Base-by-base conservation (phyloP, 2,797 vertebrate genomes). In the Xenopus petersii region DNA sequence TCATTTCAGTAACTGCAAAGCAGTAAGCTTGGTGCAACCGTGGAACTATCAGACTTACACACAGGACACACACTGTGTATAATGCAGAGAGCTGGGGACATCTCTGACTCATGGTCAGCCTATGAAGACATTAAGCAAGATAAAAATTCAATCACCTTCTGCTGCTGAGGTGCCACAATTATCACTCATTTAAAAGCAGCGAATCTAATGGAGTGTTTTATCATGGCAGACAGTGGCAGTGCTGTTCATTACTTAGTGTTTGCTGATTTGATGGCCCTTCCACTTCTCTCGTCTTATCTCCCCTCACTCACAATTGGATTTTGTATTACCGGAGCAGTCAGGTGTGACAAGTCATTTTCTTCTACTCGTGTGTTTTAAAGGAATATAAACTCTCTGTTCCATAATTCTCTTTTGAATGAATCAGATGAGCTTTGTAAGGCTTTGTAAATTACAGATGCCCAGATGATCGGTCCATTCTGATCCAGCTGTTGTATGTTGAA, bases 161-260 rank as follows among this genome's bases (percentile, higher is more conserved):
- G 78, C 86, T 84, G 88, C 80, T 86, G 87, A 87, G 81, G 88
- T 92, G 93, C 91, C 93, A 94, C 94, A 96, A 96, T 97, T 96
- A 95, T 93, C 94, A 92, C 95, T 95, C 92, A 93, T 96, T 94
- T 91, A 87, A 87, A 89, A 87, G 55, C 92, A 91, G 90, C 82
- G 89, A 82, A 83, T 90, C 91, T 95, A 92, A 95, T 93, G 85
- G 92, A 89, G 93, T 89, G 88, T 91, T 96, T 97, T 97, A 95
- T 98, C 96, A 90, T 80, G 79, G 68, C 74, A 93, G 92, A 92
- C 95, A 94, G 93, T 92, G 90, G 91, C 90, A 80, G 87, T 89
- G 77, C 93, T 91, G 92, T 92, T 97, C 94, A 95, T 96, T 96
- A 95, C 94, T 95, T 94, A 92, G 93, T 97, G 94, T 98, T 98